A percentile compares a stretch with the other conserved stretches of the same genome.
phyloP scores from a whole-genome alignment of 2,797 vertebrate species.

The Xenentodon cancila region DNA sequence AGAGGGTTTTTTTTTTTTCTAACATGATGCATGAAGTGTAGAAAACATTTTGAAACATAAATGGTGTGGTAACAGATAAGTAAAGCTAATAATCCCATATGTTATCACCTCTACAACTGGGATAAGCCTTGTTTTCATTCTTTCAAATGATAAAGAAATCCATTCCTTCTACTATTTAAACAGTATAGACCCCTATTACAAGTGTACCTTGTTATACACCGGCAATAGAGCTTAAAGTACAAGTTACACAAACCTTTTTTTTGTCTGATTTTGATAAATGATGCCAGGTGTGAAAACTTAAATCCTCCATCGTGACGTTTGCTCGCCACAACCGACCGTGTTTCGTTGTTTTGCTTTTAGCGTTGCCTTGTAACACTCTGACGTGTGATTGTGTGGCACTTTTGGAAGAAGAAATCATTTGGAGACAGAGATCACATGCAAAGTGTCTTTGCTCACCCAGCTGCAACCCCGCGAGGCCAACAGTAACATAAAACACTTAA shows the following conservation, averaged over 20 bases:
- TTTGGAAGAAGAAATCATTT: constrained; percentile 33
- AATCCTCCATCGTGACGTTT: no score
- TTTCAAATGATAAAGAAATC: constrained; percentile 27
- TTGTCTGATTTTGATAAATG: no score
- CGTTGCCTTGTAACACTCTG: neutral
- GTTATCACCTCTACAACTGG: constrained; percentile 59
- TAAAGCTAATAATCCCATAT: constrained; percentile 60
- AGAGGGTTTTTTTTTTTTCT: constrained; percentile 9
- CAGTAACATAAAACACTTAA: constrained; percentile 78
- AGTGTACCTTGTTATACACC: neutral
- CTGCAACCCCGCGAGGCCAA: constrained; percentile 57
- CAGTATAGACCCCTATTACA: neutral
- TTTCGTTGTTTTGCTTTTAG: no score
- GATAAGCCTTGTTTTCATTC: constrained; percentile 35
- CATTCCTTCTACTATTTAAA: neutral
- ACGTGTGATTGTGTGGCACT: constrained; percentile 17
- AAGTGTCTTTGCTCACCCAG: constrained; percentile 69
- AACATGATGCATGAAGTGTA: constrained; percentile 16
- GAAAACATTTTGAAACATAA: constrained; percentile 46
- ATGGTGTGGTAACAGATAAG: constrained; percentile 55
- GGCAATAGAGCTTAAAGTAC: neutral
- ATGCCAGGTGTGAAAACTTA: no score
- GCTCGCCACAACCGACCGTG: no score
- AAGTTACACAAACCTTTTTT: no score
- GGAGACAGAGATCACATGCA: constrained; percentile 46